Evolutionary conservation across 2,888 invertebrate genomes (phyloP).

Genomic region (Hemicrepidius hirtus): DNA sequence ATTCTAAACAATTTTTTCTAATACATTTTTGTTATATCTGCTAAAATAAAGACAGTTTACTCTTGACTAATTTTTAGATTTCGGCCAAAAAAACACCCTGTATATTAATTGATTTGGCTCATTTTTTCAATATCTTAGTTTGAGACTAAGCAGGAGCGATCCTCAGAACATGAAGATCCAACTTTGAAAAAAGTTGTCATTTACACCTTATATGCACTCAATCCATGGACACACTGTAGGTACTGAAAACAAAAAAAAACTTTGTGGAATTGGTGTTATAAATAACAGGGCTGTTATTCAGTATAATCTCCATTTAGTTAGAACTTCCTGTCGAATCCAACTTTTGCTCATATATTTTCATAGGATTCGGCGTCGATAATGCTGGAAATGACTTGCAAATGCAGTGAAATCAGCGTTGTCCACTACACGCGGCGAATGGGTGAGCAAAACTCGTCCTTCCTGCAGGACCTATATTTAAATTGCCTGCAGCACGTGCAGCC

Average conservation of each 20-base stretch:
- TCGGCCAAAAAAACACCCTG: too few relatives aligned
- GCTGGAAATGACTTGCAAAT: slow-evolving; percentile 36
- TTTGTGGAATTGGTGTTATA: neutral
- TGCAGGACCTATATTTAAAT: slow-evolving; percentile 39
- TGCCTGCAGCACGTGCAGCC: slow-evolving; percentile 42
- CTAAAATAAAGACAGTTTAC: too few relatives aligned
- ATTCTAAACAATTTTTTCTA: too few relatives aligned
- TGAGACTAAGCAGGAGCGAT: too few relatives aligned
- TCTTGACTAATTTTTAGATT: too few relatives aligned
- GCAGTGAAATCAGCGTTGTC: slow-evolving; percentile 35
- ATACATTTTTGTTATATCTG: too few relatives aligned
- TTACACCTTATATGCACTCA: too few relatives aligned
- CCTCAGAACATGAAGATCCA: too few relatives aligned
- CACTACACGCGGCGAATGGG: slow-evolving; percentile 32
- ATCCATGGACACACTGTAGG: too few relatives aligned
- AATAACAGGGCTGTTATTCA: slow-evolving; percentile 14
- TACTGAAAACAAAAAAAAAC: neutral
- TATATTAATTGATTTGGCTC: too few relatives aligned
- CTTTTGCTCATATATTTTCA: slow-evolving; percentile 28
- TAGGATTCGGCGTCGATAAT: slow-evolving; percentile 25
- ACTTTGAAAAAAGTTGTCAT: too few relatives aligned
- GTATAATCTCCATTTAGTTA: slow-evolving; percentile 11
- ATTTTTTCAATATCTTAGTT: too few relatives aligned
- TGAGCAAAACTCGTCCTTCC: slow-evolving; percentile 36
- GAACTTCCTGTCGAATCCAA: slow-evolving; percentile 21